A percentile compares a stretch with the other conserved stretches of the same genome.
Conservation (phyloP, 2,888 invertebrate genomes). For the Kryphioiulus occultus region DNA sequence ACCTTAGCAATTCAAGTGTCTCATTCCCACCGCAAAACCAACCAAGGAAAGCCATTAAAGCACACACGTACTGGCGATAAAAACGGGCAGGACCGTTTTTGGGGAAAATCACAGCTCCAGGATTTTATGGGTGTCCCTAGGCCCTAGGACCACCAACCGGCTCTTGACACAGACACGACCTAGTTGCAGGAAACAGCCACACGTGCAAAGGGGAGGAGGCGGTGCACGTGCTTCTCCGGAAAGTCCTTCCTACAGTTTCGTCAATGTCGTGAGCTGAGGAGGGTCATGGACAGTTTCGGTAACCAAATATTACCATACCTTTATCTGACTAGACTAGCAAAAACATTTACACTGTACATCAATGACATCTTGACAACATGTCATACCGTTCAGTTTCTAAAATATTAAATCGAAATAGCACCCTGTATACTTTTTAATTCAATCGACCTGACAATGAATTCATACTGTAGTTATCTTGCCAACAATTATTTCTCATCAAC, state of each 20-base stretch:
- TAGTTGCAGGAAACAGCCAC: background rate
- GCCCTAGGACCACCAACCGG: background rate
- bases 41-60: background rate
- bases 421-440: too few relatives aligned
- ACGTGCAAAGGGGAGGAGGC: background rate
- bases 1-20: constrained; percentile 13
- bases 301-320: background rate
- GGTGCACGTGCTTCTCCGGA: background rate
- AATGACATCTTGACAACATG: too few relatives aligned
- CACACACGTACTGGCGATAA: background rate
- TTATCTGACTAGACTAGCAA: background rate
- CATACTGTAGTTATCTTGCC: too few relatives aligned
- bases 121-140: background rate
- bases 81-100: background rate
- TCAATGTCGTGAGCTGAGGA: background rate
- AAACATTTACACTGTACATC: too few relatives aligned
- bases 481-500: too few relatives aligned
- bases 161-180: background rate
- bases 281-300: background rate
- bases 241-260: background rate
- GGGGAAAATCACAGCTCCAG: background rate
- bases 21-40: constrained; percentile 31
- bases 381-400: too few relatives aligned
- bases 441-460: too few relatives aligned
- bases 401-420: too few relatives aligned